Evolutionary conservation across 2,113 vertebrate species (phyloP).

Genomic region (Crypturellus undulatus): DNA sequence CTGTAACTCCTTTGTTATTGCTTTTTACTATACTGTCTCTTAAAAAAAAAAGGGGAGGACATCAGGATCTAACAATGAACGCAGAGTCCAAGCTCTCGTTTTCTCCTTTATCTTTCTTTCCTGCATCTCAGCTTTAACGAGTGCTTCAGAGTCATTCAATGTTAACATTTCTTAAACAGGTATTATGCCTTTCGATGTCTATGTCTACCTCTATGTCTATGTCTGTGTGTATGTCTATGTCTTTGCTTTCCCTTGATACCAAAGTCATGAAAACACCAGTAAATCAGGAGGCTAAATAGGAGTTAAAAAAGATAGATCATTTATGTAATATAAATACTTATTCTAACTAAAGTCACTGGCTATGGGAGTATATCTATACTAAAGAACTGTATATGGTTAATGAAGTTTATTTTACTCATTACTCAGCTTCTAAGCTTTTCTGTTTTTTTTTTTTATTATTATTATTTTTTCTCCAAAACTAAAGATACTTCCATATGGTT

Average conservation of each 20-base stretch:
- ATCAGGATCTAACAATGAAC: too few species aligned
- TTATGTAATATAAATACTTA: background rate
- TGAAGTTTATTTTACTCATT: fast-evolving
- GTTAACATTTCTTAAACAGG: background rate
- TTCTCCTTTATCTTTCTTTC: background rate
- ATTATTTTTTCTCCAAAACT: background rate
- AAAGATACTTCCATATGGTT: background rate
- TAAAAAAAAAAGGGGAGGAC: too few species aligned
- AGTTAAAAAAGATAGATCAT: background rate
- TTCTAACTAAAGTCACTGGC: background rate
- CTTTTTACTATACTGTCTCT: too few species aligned
- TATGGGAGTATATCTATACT: background rate
- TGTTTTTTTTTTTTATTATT: background rate
- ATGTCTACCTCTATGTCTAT: background rate
- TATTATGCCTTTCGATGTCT: background rate
- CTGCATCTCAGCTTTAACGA: background rate
- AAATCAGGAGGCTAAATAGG: fast-evolving
- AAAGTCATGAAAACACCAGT: background rate
- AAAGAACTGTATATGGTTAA: background rate
- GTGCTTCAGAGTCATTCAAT: background rate
- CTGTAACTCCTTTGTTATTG: background rate
- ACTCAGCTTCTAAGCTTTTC: background rate
- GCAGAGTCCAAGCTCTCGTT: too few species aligned
- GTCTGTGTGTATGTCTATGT: too few species aligned
- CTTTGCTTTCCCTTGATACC: background rate